Evolutionary conservation across 2,113 vertebrate species (phyloP).

Genomic region (Raphicerus campestris): DNA sequence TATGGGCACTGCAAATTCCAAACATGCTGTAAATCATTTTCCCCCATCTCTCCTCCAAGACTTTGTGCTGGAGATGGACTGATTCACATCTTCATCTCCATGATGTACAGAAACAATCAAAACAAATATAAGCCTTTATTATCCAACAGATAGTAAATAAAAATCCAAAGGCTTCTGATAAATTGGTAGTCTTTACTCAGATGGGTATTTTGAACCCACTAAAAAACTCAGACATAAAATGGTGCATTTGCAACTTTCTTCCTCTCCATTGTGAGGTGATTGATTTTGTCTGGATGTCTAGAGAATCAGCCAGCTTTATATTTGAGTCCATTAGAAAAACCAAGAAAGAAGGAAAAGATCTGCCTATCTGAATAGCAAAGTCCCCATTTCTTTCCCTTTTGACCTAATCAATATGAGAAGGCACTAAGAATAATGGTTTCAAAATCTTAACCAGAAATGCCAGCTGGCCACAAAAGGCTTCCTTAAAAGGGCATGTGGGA

Average conservation of each 20-base stretch:
- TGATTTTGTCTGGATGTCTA: background rate
- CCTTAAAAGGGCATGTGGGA: slow-evolving; percentile 34
- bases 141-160: slow-evolving; percentile 63
- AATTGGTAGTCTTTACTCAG: background rate
- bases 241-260: background rate
- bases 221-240: background rate
- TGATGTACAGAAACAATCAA: slow-evolving; percentile 31
- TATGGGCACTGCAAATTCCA: background rate
- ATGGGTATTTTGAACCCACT: background rate
- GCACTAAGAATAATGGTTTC: slow-evolving; percentile 48
- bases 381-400: slow-evolving; percentile 22
- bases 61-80: background rate
- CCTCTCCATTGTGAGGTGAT: slow-evolving; percentile 6
- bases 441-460: slow-evolving; percentile 56
- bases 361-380: slow-evolving; percentile 11
- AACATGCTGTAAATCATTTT: background rate
- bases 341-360: slow-evolving; percentile 32
- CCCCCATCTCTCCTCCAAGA: background rate
- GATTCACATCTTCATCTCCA: background rate
- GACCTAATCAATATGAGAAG: slow-evolving; percentile 46
- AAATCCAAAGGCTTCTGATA: slow-evolving; percentile 11
- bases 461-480: slow-evolving; percentile 54
- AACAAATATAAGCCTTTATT: slow-evolving; percentile 42
- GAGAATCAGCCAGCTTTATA: background rate
- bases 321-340: slow-evolving; percentile 18